Evolutionary conservation across 2,113 vertebrate genomes (phyloP), one percentile per base, ranked within the genome.

Genomic region (Megaceryle maxima): DNA sequence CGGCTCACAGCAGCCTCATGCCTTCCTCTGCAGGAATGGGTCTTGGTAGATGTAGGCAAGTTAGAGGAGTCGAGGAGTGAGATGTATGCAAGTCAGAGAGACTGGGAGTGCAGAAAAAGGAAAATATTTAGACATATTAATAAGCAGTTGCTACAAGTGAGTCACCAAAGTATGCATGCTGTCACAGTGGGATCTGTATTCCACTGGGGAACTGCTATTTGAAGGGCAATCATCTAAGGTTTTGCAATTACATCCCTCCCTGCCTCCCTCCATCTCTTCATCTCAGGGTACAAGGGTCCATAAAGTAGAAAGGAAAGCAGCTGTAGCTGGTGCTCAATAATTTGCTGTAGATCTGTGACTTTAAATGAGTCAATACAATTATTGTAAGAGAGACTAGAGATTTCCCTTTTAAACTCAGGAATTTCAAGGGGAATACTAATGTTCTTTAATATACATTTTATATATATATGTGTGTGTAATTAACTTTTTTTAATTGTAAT

Each of bases 51-150:
- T 37, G 41, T n/a, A 15, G 43, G 39, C 10, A 68, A 67, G 28
- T 18, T 35, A 77, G 72, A 86, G n/a, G 25, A 91, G 35, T 44
- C 0, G 68, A 83, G n/a, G 21, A 91, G 35, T 41, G 0, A 50
- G 15, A 43, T 37, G 41, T n/a, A 13, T 43, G 39, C 12, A 64
- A 67, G 25, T 24, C 0, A 0, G 31, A 70, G 64, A 83, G 22
- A 48, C 25, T 60, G 20, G n/a, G 48, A 62, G 10, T 53, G 67
- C 51, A 72, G 21, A 37, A 88, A 86, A 37, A 37, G 46, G 35
- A 43, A 94, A 96, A 88, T 81, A 78, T 26, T 90, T 84, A 77
- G 60, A 87, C n/a, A 81, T 94, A 83, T 31, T 77, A 81, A 94
- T 78, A 26, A 95, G 57, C 43, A 56, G 26, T 72, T 80, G 16